These are phyloP conservation scores for Ahaetulla prasina DNA, from an alignment of 2,113 vertebrate species.

Conservation along the genomic window DNA sequence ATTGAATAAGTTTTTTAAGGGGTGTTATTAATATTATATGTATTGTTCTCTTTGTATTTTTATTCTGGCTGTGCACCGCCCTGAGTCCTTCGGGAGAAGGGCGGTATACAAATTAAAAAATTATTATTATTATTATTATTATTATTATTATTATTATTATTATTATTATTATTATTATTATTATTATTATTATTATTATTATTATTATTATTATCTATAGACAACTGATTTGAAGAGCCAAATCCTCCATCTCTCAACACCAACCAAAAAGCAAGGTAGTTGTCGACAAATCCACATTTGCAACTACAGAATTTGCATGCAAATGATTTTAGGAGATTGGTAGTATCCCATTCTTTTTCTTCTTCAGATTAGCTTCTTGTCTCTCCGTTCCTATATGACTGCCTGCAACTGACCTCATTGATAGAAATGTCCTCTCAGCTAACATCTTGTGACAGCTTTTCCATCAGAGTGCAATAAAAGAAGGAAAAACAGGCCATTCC, in stretches of 20 bases:
- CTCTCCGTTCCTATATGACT: neutral
- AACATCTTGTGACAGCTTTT: neutral
- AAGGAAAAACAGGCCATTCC: neutral
- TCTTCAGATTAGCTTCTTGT: neutral
- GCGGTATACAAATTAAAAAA: too few relatives aligned
- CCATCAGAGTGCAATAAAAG: neutral
- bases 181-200: too few relatives aligned
- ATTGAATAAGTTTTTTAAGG: too few relatives aligned
- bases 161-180: too few relatives aligned
- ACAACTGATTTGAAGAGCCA: neutral
- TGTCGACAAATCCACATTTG: neutral
- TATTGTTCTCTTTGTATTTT: too few relatives aligned
- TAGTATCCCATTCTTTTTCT: neutral
- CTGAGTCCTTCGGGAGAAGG: too few relatives aligned
- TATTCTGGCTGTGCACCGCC: too few relatives aligned
- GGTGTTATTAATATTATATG: too few relatives aligned
- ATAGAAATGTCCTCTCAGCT: neutral
- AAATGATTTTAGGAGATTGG: neutral
- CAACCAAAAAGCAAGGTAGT: neutral
- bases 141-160: too few relatives aligned
- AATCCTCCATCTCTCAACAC: neutral
- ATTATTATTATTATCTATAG: too few relatives aligned
- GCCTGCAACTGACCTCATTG: neutral
- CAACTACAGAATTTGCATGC: neutral
- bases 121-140: too few relatives aligned